These are phyloP conservation scores for Melopsittacus undulatus DNA, from an alignment of 2,797 vertebrate species.

Conservation along the genomic window DNA sequence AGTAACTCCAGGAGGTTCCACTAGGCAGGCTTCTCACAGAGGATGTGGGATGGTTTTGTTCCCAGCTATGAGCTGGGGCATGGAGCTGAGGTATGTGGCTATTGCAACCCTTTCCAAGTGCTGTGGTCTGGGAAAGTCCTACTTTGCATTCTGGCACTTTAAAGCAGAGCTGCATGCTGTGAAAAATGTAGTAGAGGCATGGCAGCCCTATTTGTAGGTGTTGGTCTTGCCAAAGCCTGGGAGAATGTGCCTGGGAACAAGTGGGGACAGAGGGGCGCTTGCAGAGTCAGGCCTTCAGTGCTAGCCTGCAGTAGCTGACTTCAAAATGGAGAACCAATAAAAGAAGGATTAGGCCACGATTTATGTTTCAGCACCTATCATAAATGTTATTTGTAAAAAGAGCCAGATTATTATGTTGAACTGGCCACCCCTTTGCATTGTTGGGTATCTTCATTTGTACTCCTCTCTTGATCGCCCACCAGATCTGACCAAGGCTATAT, in stretches of 20 bases:
- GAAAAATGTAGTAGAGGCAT: neutral
- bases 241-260: neutral
- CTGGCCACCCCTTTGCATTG: neutral
- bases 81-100: neutral
- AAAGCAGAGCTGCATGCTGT: neutral
- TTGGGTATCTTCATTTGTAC: fast-evolving
- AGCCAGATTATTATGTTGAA: neutral
- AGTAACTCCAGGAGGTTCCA: neutral
- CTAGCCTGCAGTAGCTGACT: neutral
- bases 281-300: neutral
- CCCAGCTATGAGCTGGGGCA: neutral
- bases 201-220: neutral
- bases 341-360: neutral
- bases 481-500: neutral
- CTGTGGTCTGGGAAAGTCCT: neutral
- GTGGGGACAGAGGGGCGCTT: neutral
- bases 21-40: neutral
- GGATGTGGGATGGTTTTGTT: neutral
- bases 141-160: fast-evolving
- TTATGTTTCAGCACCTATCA: neutral
- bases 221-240: neutral
- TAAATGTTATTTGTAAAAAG: neutral
- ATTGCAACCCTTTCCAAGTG: neutral
- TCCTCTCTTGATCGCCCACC: fast-evolving
- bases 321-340: neutral